These are phyloP conservation scores for Tenualosa ilisha DNA, from an alignment of 2,797 vertebrate genomes.

Conservation along the genomic window DNA sequence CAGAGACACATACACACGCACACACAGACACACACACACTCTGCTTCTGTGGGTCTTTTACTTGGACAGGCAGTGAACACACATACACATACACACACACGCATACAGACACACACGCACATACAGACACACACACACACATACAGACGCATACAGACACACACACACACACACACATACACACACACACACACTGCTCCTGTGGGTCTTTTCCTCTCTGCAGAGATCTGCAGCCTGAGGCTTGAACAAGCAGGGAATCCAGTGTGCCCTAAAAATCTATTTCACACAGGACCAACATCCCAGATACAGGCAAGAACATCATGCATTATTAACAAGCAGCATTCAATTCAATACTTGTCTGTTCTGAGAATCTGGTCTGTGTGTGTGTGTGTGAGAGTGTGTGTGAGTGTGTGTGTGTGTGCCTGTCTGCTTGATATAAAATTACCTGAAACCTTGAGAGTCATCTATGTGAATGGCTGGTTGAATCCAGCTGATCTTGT, in stretches of 20 bases:
- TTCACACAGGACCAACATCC: neutral
- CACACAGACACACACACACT: too few species aligned
- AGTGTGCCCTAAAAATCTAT: slow-evolving; percentile 14
- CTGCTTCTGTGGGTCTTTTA: neutral
- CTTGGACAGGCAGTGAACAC: too few species aligned
- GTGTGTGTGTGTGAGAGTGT: neutral
- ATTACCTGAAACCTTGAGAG: too few species aligned
- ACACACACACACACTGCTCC: neutral
- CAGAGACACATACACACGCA: too few species aligned
- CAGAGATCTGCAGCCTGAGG: neutral
- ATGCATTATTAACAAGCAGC: neutral
- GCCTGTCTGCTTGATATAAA: neutral
- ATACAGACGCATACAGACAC: too few species aligned
- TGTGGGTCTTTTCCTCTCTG: neutral
- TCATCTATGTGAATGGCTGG: too few species aligned
- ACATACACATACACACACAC: too few species aligned
- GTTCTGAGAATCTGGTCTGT: neutral
- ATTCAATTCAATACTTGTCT: neutral
- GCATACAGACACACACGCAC: neutral
- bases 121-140: too few species aligned
- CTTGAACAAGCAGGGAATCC: neutral
- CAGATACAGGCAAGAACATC: neutral
- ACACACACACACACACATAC: too few species aligned
- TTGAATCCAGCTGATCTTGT: too few species aligned
- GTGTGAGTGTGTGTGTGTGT: neutral